Conservation (phyloP, 2,113 vertebrate species). For the Seriola rivoliana region DNA sequence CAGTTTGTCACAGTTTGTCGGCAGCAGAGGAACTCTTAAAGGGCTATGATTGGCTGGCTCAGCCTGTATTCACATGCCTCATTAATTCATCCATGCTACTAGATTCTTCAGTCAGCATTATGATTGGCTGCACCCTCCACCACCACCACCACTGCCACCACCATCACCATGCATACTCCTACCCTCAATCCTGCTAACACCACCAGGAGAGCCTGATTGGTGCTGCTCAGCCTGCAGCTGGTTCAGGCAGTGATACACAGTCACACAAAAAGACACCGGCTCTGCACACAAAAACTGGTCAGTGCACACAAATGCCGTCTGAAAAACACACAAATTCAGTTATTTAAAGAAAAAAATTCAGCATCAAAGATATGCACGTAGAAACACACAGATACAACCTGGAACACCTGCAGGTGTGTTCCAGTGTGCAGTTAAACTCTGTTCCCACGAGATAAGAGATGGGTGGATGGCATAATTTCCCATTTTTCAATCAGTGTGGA, state of each 20-base stretch:
- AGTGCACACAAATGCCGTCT: not conserved
- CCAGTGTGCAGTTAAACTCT: constrained; percentile 9
- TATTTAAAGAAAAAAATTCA: not conserved
- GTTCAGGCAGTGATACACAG: not conserved
- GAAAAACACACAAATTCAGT: not conserved
- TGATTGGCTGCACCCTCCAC: constrained; percentile 52
- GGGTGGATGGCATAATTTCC: constrained; percentile 16
- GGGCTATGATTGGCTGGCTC: constrained; percentile 70
- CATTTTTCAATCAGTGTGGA: constrained; percentile 53
- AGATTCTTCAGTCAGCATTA: constrained; percentile 64
- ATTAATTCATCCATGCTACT: constrained; percentile 71
- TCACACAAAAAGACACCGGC: not conserved
- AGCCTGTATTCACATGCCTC: constrained; percentile 61
- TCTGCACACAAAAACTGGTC: not conserved
- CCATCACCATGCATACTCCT: constrained; percentile 2
- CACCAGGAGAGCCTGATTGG: constrained; percentile 39
- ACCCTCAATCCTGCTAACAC: not conserved
- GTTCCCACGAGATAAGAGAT: not conserved
- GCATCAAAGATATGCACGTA: not conserved
- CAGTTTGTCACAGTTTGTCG: constrained; percentile 68
- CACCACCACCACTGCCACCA: not conserved
- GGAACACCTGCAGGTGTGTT: constrained; percentile 8
- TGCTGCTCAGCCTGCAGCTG: constrained; percentile 7
- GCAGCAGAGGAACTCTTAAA: constrained; percentile 64
- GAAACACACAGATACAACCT: not conserved